Evolutionary conservation across 2,888 invertebrate species (phyloP).

Genomic region (Pilophorus perplexus): DNA sequence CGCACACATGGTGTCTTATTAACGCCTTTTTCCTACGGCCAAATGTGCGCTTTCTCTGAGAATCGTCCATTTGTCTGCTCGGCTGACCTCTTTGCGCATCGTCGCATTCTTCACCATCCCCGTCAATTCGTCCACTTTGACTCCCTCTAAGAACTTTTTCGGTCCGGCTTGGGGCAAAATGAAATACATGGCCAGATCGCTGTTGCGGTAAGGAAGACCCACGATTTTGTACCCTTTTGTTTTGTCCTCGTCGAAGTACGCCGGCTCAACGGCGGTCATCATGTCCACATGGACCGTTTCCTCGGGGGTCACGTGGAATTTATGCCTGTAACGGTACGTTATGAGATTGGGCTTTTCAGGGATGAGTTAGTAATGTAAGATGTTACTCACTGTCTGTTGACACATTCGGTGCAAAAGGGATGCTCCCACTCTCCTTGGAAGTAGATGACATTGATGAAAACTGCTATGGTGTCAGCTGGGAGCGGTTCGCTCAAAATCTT

Average conservation of each 20-base stretch:
- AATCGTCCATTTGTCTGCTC: too few relatives aligned
- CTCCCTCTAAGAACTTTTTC: conserved; percentile 53
- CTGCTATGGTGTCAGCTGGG: conserved; percentile 58
- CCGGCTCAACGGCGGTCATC: conserved; percentile 65
- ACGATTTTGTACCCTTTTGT: conserved; percentile 61
- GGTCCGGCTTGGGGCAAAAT: conserved; percentile 61
- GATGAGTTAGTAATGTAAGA: too few relatives aligned
- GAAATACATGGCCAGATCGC: conserved; percentile 61
- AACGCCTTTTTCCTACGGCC: too few relatives aligned
- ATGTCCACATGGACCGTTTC: conserved; percentile 57
- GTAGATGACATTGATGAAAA: conserved; percentile 67
- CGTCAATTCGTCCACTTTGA: conserved; percentile 56
- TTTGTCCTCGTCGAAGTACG: conserved; percentile 59
- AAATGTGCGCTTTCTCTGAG: too few relatives aligned
- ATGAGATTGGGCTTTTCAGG: background rate
- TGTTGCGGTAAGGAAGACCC: conserved; percentile 70
- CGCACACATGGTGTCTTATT: too few relatives aligned
- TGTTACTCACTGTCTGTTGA: too few relatives aligned
- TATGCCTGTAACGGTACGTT: conserved; percentile 56
- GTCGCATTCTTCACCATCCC: conserved; percentile 50
- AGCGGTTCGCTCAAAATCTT: conserved; percentile 60
- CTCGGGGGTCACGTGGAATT: conserved; percentile 55
- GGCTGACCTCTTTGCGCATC: conserved; percentile 68
- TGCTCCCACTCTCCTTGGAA: conserved; percentile 69
- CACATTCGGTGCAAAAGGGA: conserved; percentile 54